phyloP scores from a whole-genome alignment of 2,797 vertebrate genomes.

The Podargus strigoides region DNA sequence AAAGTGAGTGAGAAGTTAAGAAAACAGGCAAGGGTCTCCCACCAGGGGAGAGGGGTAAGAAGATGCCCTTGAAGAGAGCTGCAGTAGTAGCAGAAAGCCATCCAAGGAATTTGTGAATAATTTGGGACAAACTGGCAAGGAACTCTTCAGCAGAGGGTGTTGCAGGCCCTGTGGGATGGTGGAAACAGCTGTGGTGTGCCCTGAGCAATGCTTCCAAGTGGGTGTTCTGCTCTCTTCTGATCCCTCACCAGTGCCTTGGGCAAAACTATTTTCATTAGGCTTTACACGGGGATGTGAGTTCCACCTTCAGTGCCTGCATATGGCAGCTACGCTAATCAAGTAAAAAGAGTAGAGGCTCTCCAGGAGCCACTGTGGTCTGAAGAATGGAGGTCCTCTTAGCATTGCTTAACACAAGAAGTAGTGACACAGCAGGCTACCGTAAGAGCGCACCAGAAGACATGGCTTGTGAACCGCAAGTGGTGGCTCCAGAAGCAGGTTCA shows the following conservation, averaged over 20 bases:
- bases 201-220: neutral
- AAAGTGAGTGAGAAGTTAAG: neutral
- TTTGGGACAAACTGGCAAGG: neutral
- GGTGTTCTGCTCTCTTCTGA: neutral
- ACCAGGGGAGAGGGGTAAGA: neutral
- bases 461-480: neutral
- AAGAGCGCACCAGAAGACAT: neutral
- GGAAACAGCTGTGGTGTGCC: neutral
- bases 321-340: neutral
- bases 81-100: neutral
- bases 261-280: neutral
- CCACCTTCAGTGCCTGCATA: neutral
- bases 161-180: neutral
- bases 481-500: neutral
- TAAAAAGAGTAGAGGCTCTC: neutral
- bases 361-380: neutral
- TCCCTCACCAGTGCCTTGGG: rapidly evolving
- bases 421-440: neutral
- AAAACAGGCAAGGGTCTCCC: neutral
- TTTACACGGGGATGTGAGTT: neutral
- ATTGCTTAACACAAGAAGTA: neutral
- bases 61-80: neutral
- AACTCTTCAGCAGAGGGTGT: neutral
- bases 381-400: neutral
- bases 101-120: neutral